Percentiles rank a stretch among this genome's conserved stretches.
Conservation (phyloP, 2,113 vertebrate species). For the Arothron firmamentum region DNA sequence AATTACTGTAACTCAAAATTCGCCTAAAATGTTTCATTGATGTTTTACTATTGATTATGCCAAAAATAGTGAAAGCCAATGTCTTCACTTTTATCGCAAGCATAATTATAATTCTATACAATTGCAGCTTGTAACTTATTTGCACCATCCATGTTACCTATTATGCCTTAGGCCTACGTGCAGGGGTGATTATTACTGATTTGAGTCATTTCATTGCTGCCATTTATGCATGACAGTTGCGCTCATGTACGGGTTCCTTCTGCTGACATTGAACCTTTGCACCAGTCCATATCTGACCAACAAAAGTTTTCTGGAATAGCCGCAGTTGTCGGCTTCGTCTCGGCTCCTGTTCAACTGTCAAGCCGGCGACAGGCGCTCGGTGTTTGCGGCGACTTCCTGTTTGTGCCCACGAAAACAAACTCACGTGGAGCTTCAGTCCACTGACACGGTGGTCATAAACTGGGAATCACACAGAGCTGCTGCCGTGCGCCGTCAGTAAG, state of each 20-base stretch:
- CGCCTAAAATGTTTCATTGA: too few species aligned
- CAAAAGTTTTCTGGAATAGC: too few species aligned
- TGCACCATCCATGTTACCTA: too few species aligned
- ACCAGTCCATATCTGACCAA: too few species aligned
- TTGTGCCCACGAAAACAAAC: slow-evolving; percentile 72
- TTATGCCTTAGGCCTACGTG: too few species aligned
- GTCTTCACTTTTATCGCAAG: not conserved
- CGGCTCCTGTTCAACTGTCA: not conserved
- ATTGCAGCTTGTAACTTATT: too few species aligned
- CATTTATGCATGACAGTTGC: not conserved
- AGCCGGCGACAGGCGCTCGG: not conserved
- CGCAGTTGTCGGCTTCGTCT: too few species aligned
- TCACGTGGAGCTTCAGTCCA: slow-evolving; percentile 66
- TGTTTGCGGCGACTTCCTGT: slow-evolving; percentile 63
- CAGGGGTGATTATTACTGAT: too few species aligned
- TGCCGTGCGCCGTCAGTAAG: not conserved
- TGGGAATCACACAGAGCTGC: slow-evolving; percentile 11
- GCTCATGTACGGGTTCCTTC: not conserved
- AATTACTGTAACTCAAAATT: too few species aligned
- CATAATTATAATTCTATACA: not conserved
- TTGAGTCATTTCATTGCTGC: not conserved
- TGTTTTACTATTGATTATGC: too few species aligned
- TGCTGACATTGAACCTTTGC: not conserved
- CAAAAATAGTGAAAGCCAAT: not conserved
- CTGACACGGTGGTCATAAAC: slow-evolving; percentile 23